phyloP scores from a whole-genome alignment of 92 coral and sea anemone genomes.

The Hydrozoanthus gracilis region DNA sequence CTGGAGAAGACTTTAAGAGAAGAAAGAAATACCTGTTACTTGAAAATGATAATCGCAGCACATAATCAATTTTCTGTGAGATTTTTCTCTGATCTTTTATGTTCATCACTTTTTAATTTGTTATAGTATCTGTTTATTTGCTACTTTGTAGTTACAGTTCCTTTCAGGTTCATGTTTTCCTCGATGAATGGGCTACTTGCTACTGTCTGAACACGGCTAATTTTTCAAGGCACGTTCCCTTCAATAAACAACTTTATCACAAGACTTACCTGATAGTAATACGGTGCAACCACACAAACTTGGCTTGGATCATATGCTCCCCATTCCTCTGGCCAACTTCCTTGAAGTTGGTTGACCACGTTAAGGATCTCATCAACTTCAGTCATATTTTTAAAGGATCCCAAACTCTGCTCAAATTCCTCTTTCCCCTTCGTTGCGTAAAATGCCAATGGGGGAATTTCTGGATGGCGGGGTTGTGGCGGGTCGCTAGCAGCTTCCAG shows the following conservation, averaged over 20 bases:
- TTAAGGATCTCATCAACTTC: constrained; percentile 76
- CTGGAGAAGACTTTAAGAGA: no score
- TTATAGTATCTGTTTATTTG: no score
- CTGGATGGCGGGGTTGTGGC: constrained; percentile 73
- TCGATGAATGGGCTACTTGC: no score
- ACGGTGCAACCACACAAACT: constrained; percentile 76
- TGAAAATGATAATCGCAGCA: no score
- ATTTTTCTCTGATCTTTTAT: no score
- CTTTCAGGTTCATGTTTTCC: no score
- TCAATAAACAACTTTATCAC: background rate
- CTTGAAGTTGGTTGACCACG: constrained; percentile 68
- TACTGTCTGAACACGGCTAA: no score
- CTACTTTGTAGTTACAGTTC: no score
- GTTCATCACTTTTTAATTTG: no score
- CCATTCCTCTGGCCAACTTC: constrained; percentile 81
- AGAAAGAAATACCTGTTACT: no score
- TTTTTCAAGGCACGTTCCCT: no score
- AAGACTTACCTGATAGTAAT: constrained; percentile 69
- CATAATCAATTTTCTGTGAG: no score
- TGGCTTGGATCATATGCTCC: constrained; percentile 64
- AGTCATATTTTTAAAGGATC: constrained; percentile 71
- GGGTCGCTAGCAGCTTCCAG: constrained; percentile 69
- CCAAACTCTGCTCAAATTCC: constrained; percentile 63
- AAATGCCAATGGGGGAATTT: constrained; percentile 76
- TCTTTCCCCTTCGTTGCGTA: constrained; percentile 80